phyloP scores from a whole-genome alignment of 2,797 vertebrate genomes.

The Anas acuta region DNA sequence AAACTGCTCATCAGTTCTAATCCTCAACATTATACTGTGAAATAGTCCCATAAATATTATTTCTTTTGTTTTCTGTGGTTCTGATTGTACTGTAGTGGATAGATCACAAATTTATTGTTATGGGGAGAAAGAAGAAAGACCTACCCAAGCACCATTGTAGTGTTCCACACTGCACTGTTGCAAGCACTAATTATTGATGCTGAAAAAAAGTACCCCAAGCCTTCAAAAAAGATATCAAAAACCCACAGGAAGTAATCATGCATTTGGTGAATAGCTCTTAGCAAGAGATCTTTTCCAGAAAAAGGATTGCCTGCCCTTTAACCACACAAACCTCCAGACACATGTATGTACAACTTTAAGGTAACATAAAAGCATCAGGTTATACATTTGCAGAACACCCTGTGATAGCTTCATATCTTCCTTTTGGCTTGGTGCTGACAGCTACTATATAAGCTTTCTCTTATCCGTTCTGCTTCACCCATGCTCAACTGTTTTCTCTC shows the following conservation, averaged over 20 bases:
- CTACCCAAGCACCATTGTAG: background rate
- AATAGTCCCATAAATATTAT: background rate
- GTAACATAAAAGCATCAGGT: background rate
- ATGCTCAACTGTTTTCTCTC: background rate
- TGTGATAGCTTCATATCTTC: background rate
- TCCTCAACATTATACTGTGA: background rate
- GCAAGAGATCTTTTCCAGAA: background rate
- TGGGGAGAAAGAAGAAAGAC: background rate
- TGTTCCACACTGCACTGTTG: background rate
- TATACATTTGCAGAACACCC: rapidly evolving
- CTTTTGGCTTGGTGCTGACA: background rate
- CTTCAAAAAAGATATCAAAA: background rate
- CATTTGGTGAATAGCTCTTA: background rate
- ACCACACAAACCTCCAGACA: background rate
- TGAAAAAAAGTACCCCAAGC: background rate
- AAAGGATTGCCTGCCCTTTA: background rate
- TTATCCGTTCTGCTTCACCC: background rate
- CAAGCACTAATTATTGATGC: background rate
- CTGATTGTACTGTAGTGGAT: background rate
- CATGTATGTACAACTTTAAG: background rate
- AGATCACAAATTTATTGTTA: background rate
- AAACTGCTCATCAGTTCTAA: background rate
- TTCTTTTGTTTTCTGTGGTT: background rate
- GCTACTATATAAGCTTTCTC: background rate
- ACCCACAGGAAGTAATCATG: background rate